Conservation (phyloP, 2,113 vertebrate species). For the Limnothrissa miodon region DNA sequence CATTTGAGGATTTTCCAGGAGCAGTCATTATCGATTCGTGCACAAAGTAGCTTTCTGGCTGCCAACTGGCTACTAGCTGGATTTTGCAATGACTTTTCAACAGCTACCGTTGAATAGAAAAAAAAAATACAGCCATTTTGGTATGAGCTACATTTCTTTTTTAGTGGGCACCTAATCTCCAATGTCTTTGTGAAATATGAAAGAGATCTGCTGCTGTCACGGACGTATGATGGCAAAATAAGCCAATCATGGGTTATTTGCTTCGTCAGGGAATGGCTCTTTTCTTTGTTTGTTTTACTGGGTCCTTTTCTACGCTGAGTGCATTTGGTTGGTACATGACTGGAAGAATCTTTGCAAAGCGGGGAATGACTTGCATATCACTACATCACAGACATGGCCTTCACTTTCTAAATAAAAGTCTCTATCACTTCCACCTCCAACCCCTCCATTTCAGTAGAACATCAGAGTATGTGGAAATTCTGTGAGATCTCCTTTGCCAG, state of each 20-base stretch:
- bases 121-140: not conserved
- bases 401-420: not conserved
- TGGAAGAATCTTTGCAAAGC: not conserved
- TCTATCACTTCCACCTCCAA: not conserved
- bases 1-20: conserved; percentile 4
- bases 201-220: not conserved
- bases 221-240: not conserved
- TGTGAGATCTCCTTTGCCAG: not conserved
- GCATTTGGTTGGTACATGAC: not conserved
- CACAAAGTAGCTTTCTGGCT: not conserved
- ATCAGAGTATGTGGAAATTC: not conserved
- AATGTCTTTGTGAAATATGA: not conserved
- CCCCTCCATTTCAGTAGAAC: not conserved
- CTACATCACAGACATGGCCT: not conserved
- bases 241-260: not conserved
- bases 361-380: not conserved
- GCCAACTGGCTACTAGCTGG: not conserved
- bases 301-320: not conserved
- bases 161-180: not conserved
- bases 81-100: not conserved
- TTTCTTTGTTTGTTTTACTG: not conserved
- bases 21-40: not conserved
- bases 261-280: not conserved
- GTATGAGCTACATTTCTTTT: not conserved
- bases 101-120: not conserved